phyloP scores from a whole-genome alignment of 2,113 vertebrate genomes.

The Alosa alosa region DNA sequence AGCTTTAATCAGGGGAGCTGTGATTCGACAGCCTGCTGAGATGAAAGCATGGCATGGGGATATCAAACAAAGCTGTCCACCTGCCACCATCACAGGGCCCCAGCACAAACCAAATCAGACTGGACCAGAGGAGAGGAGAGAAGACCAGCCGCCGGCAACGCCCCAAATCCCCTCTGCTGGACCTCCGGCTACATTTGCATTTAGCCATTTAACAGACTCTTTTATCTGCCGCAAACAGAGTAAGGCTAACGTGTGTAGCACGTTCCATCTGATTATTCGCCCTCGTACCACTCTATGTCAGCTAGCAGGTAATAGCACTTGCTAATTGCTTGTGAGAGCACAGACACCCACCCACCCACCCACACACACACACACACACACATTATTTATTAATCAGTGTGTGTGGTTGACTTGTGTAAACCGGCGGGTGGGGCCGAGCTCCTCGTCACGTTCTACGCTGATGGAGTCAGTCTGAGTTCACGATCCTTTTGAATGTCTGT shows the following conservation, averaged over 20 bases:
- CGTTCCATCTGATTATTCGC: not conserved
- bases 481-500: not conserved
- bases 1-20: slow-evolving; percentile 56
- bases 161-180: not conserved
- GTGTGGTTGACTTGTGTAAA: not conserved
- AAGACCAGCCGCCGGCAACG: not conserved
- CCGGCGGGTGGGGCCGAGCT: not conserved
- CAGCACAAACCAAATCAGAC: not conserved
- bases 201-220: not conserved
- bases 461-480: not conserved
- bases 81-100: not conserved
- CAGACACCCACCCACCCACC: not conserved
- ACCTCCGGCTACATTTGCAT: not conserved
- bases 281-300: not conserved
- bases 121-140: not conserved
- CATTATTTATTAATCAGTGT: not conserved
- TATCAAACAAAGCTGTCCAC: slow-evolving; percentile 70
- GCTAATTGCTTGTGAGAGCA: not conserved
- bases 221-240: not conserved
- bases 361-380: not conserved
- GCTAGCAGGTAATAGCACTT: not conserved
- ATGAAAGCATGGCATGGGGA: slow-evolving; percentile 68
- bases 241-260: not conserved
- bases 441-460: not conserved
- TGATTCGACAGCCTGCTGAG: slow-evolving; percentile 61